phyloP scores from a whole-genome alignment of 2,113 vertebrate genomes.

The Nesoenas mayeri region DNA sequence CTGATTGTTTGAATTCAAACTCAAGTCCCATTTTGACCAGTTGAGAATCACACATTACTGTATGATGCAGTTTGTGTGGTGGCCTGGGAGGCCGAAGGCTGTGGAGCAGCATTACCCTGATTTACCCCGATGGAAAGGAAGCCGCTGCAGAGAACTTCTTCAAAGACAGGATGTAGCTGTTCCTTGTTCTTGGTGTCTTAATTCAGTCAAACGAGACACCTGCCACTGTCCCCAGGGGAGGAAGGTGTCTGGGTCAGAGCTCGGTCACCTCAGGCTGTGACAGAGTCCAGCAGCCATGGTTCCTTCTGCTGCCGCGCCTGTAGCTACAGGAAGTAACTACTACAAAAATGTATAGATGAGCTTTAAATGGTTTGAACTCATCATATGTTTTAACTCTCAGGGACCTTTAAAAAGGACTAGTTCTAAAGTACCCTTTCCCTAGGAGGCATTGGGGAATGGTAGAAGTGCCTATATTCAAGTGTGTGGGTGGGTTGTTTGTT shows the following conservation, averaged over 20 bases:
- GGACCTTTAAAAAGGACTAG: neutral
- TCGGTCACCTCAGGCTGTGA: accelerated
- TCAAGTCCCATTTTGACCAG: neutral
- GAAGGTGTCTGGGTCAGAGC: neutral
- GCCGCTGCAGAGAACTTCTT: neutral
- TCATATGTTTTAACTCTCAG: neutral
- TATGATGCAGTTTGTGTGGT: neutral
- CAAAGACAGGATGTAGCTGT: neutral
- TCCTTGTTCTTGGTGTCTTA: neutral
- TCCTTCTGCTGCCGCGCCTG: neutral
- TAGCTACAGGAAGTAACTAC: neutral
- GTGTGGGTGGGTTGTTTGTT: neutral
- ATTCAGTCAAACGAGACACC: neutral
- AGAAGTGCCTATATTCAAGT: neutral
- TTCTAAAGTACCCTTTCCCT: neutral
- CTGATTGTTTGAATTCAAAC: neutral
- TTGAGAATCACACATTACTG: neutral
- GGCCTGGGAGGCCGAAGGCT: neutral
- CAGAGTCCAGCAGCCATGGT: neutral
- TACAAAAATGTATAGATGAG: neutral
- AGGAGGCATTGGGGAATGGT: neutral
- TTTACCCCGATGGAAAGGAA: neutral
- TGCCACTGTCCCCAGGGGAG: neutral
- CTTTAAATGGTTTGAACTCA: neutral
- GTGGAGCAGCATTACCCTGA: neutral